Percentiles rank a stretch among this genome's conserved stretches.
Evolutionary conservation across 64 coral and sea anemone species (phyloP).

Genomic region (Acropora tenuis): DNA sequence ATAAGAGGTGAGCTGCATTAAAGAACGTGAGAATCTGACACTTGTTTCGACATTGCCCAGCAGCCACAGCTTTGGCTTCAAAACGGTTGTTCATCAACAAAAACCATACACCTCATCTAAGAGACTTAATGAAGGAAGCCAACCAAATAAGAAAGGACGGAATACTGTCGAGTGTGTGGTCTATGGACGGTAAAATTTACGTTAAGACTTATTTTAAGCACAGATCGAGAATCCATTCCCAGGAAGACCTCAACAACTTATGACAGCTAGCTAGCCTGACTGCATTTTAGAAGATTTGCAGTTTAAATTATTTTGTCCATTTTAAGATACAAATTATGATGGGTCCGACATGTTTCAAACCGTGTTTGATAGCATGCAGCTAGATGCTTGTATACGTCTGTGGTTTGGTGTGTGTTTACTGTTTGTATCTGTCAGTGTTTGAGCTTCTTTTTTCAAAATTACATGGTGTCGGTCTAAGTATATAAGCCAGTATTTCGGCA

Average conservation of each 20-base stretch:
- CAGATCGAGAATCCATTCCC: too few relatives aligned
- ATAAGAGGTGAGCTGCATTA: neutral
- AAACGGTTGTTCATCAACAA: neutral
- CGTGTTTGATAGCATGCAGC: neutral
- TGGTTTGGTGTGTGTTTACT: neutral
- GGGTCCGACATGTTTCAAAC: neutral
- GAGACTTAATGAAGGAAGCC: neutral
- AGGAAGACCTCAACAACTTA: neutral
- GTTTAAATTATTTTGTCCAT: neutral
- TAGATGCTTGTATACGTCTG: conserved; percentile 11
- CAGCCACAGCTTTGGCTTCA: neutral
- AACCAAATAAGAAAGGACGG: neutral
- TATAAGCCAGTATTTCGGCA: too few relatives aligned
- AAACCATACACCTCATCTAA: neutral
- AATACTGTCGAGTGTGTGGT: neutral
- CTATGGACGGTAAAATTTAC: neutral
- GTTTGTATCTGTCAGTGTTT: neutral
- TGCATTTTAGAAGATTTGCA: neutral
- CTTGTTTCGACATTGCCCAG: neutral
- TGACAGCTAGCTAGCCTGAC: neutral
- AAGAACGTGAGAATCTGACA: neutral
- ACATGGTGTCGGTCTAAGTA: too few relatives aligned
- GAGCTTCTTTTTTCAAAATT: neutral
- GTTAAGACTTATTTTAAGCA: neutral
- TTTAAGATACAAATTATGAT: neutral